A percentile compares a stretch with the other conserved stretches of the same genome.
phyloP scores from a whole-genome alignment of 2,113 vertebrate genomes.

The Salminus brasiliensis region DNA sequence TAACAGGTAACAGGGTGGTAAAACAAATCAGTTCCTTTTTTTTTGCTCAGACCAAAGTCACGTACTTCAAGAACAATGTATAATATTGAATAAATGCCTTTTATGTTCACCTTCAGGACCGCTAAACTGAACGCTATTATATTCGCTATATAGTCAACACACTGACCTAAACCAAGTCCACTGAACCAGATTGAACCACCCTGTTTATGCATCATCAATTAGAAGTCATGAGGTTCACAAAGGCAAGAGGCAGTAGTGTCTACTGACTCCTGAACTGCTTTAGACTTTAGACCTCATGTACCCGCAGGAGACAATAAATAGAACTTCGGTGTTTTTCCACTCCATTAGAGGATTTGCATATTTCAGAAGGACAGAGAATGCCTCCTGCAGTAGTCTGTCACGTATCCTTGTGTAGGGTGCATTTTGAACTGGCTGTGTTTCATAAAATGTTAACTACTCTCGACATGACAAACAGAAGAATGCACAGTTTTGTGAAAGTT shows the following conservation, averaged over 20 bases:
- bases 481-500: constrained; percentile 8
- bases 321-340: constrained; percentile 40
- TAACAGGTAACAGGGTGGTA: too few species aligned
- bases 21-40: too few species aligned
- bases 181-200: too few species aligned
- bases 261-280: constrained; percentile 1
- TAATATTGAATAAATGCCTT: too few species aligned
- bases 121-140: too few species aligned
- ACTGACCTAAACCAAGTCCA: too few species aligned
- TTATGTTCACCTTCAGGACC: too few species aligned
- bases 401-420: neutral
- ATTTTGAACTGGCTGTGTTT: constrained; percentile 4
- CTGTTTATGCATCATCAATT: constrained; percentile 27
- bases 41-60: too few species aligned
- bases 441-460: constrained; percentile 39
- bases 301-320: constrained; percentile 33
- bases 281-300: constrained; percentile 26
- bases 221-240: neutral
- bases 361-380: constrained; percentile 33
- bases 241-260: neutral
- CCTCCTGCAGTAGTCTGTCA: constrained; percentile 10
- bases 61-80: too few species aligned
- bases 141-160: too few species aligned
- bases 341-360: constrained; percentile 47
- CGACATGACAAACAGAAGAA: constrained; percentile 24